Evolutionary conservation across 2,113 vertebrate genomes (phyloP), one percentile per base, ranked within the genome.

Genomic region (Ctenomys sociabilis): DNA sequence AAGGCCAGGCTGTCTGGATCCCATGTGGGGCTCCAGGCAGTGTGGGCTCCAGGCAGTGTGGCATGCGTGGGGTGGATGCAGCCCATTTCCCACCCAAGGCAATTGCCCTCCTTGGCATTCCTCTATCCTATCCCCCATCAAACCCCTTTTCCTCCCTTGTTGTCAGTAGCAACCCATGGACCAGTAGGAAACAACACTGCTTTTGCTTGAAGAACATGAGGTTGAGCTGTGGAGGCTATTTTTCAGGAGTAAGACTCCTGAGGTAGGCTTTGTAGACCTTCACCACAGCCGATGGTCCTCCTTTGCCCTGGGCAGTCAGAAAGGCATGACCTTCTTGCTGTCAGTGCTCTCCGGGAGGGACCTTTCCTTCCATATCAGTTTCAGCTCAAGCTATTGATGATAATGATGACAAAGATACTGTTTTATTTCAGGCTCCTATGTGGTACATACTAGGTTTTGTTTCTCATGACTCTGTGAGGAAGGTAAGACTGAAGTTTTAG

Each of bases 321-420:
- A 45, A 5, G 52, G 35, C 19, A 0, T 5, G 66, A 13, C 22
- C 40, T 93, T 77, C 1, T 0, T 24, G 26, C 19, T 75, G 0
- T 4, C 13, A 35, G 40, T 73, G 12, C 40, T 72, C 21, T 70
- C 9, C 0, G 13, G 35, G 57, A 28, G 75, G 14, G 72, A 10
- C 9, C 14, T 52, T 88, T 40, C 72, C 35, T 37, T 92, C 49
- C 40, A 17, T 22, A 35, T 78, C 49, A 21, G 0, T 54, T 72
- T 24, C 40, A 24, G 37, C 43, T 5, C 22, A 70, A 77, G 82
- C 37, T 28, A 0, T 35, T 1, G 21, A n/a, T 5, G 45, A 72
- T 17, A 49, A 35, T 1, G 35, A 32, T 7, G 3, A 68, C 17
- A 30, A 35, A 7, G 32, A 16, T 49, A 16, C 30, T 10, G 77